A percentile compares a stretch with the other conserved stretches of the same genome.
phyloP scores from a whole-genome alignment of 2,888 invertebrate genomes.

The Cosmopolites sordidus region DNA sequence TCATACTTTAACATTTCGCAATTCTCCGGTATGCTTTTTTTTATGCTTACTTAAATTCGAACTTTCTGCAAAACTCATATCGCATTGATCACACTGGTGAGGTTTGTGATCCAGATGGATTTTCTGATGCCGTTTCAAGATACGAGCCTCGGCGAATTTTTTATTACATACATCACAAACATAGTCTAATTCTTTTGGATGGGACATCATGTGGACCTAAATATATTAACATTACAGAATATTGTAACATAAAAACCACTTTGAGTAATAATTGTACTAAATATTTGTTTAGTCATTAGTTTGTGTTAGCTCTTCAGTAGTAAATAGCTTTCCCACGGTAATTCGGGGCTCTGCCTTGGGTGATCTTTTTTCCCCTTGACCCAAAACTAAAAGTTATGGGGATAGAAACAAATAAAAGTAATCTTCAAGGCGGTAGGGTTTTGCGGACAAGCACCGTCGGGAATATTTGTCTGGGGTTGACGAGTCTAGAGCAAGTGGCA shows the following conservation, averaged over 20 bases:
- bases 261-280: no score
- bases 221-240: no score
- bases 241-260: conserved; percentile 10
- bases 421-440: no score
- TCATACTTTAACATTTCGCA: conserved; percentile 46
- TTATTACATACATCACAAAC: conserved; percentile 47
- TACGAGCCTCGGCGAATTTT: conserved; percentile 46
- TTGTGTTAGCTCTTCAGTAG: no score
- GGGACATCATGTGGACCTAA: conserved; percentile 48
- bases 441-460: no score
- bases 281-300: conserved; percentile 4
- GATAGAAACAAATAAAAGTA: no score
- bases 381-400: no score
- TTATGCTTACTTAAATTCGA: conserved; percentile 52
- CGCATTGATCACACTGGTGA: conserved; percentile 50
- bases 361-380: no score
- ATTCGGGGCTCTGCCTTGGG: no score
- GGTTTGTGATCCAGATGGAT: conserved; percentile 50
- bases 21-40: conserved; percentile 51
- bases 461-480: no score
- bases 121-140: conserved; percentile 49
- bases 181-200: conserved; percentile 46
- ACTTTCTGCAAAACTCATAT: conserved; percentile 52
- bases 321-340: no score
- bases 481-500: no score